Evolutionary conservation across 2,888 invertebrate genomes (phyloP).

Genomic region (Germaria angustata): DNA sequence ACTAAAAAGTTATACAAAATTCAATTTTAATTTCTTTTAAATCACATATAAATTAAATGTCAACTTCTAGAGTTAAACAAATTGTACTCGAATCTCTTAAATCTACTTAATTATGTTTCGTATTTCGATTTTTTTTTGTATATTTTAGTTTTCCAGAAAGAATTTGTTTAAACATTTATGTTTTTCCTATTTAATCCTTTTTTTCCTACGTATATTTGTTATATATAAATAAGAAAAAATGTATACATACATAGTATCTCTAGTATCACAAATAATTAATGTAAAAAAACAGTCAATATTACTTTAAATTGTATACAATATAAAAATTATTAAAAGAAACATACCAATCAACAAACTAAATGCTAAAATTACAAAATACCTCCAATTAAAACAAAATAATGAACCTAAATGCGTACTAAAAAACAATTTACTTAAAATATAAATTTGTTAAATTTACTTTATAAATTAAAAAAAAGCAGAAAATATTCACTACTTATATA

Average conservation of each 20-base stretch:
- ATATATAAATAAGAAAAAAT: slow-evolving; percentile 29
- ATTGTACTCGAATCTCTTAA: slow-evolving; percentile 16
- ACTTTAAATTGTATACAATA: slow-evolving; percentile 26
- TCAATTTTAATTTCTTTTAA: neutral
- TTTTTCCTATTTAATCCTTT: neutral
- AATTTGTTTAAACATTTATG: slow-evolving; percentile 11
- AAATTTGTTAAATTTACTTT: slow-evolving; percentile 64
- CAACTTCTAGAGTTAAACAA: too few species aligned
- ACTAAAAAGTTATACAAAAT: too few species aligned
- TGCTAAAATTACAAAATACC: slow-evolving; percentile 68
- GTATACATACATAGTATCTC: slow-evolving; percentile 10
- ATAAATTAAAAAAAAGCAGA: slow-evolving; percentile 39
- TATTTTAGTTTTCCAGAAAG: slow-evolving; percentile 2
- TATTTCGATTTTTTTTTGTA: neutral
- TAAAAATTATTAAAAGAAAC: slow-evolving; percentile 23
- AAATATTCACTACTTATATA: slow-evolving; percentile 29
- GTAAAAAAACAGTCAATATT: slow-evolving; percentile 41
- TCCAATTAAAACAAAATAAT: slow-evolving; percentile 61
- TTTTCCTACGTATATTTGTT: slow-evolving; percentile 22
- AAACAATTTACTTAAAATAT: slow-evolving; percentile 55
- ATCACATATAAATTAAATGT: too few species aligned
- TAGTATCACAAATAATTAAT: slow-evolving; percentile 45
- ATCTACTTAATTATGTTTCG: neutral
- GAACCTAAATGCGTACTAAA: slow-evolving; percentile 66
- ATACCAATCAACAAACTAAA: slow-evolving; percentile 63